phyloP scores from a whole-genome alignment of 2,113 vertebrate species.

The Xiphophorus couchianus region DNA sequence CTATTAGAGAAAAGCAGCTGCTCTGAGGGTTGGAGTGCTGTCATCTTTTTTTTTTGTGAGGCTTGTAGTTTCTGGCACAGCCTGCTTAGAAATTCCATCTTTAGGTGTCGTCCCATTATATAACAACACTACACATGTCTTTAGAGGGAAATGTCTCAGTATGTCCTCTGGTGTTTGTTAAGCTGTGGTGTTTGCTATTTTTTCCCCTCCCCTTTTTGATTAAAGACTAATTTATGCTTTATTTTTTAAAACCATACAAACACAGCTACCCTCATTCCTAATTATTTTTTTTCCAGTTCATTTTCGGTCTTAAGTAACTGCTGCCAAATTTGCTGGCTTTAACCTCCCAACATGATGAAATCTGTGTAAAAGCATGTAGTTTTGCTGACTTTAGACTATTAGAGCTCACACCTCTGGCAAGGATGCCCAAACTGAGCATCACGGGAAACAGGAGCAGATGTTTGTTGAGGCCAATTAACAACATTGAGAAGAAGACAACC shows the following conservation, averaged over 20 bases:
- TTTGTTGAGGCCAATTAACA: slow-evolving; percentile 74
- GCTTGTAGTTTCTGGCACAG: slow-evolving; percentile 36
- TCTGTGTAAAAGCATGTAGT: slow-evolving; percentile 12
- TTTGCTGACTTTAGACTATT: slow-evolving; percentile 24
- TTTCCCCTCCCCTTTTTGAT: not conserved
- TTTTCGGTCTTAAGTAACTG: not conserved
- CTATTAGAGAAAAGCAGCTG: slow-evolving; percentile 43
- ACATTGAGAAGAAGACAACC: slow-evolving; percentile 52
- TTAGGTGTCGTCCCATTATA: slow-evolving; percentile 8
- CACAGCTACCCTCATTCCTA: not conserved
- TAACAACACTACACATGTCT: slow-evolving; percentile 19
- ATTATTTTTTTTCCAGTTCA: not conserved
- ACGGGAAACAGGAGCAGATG: slow-evolving; percentile 75
- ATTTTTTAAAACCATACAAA: not conserved
- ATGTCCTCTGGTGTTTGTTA: not conserved
- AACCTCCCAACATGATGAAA: not conserved
- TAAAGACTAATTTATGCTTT: not conserved
- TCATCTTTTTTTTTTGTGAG: slow-evolving; percentile 36
- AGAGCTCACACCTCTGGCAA: slow-evolving; percentile 14
- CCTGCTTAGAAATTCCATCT: slow-evolving; percentile 30
- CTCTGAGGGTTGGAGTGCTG: slow-evolving; percentile 30
- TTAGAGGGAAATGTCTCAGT: not conserved
- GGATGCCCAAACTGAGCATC: slow-evolving; percentile 55
- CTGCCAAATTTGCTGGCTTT: not conserved
- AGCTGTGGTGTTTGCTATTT: slow-evolving; percentile 9